Evolutionary conservation across 2,113 vertebrate genomes (phyloP).

Genomic region (Syngnathoides biaculeatus): DNA sequence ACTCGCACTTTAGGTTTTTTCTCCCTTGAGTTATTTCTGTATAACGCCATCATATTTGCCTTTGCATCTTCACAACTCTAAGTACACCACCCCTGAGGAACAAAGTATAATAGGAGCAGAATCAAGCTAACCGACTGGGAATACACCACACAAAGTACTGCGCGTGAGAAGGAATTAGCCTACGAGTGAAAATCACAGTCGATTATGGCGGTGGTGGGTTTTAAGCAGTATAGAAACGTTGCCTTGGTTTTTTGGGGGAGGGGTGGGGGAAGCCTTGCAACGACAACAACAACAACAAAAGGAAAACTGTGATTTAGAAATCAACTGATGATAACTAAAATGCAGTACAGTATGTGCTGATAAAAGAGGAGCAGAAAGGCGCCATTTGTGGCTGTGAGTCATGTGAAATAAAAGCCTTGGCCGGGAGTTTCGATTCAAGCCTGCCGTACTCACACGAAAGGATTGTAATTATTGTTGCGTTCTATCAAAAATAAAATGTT

Average conservation of each 20-base stretch:
- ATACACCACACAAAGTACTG: background rate
- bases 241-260: background rate
- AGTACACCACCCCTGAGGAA: conserved; percentile 11
- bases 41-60: conserved; percentile 11
- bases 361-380: background rate
- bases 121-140: no score
- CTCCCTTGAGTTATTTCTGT: conserved; percentile 5
- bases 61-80: conserved; percentile 13
- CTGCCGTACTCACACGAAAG: conserved; percentile 9
- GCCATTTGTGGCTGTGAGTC: background rate
- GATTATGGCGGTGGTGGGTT: background rate
- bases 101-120: conserved; percentile 1
- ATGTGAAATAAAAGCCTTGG: conserved; percentile 1
- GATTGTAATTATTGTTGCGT: conserved; percentile 3
- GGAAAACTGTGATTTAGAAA: background rate
- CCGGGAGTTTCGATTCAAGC: conserved; percentile 12
- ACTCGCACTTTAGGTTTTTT: conserved; percentile 4
- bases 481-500: conserved; percentile 22
- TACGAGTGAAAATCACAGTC: background rate
- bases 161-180: background rate
- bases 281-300: no score
- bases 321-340: background rate
- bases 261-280: conserved; percentile 1
- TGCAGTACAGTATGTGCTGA: background rate
- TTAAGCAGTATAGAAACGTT: background rate